A percentile compares a stretch with the other conserved stretches of the same genome.
Conservation (phyloP, 2,888 invertebrate genomes). For the Himalopsyche kuldschensis region DNA sequence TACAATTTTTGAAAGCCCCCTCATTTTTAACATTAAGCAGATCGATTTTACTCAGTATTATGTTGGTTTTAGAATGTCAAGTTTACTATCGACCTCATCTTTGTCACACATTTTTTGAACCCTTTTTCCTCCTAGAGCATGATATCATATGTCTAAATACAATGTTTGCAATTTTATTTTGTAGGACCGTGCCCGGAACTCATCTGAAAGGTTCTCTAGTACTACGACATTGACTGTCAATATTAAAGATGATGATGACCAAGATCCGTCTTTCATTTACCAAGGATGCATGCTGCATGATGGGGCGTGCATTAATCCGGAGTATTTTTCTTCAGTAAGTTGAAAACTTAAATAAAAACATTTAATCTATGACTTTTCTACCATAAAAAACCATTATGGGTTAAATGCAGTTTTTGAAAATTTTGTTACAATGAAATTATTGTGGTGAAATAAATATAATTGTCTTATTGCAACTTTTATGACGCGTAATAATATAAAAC, state of each 20-base stretch:
- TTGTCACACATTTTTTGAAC: not conserved
- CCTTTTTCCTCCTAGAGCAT: not conserved
- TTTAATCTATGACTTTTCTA: no score
- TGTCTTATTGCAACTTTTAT: not conserved
- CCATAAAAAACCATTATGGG: no score
- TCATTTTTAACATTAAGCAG: no score
- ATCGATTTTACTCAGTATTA: no score
- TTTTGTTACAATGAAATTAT: no score
- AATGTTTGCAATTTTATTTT: not conserved
- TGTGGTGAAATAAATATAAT: no score
- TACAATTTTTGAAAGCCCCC: no score
- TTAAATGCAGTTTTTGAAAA: no score
- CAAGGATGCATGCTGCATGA: conserved; percentile 81
- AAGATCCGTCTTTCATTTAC: conserved; percentile 89
- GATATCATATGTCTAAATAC: not conserved
- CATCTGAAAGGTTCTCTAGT: conserved; percentile 74
- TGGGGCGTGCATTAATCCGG: conserved; percentile 84
- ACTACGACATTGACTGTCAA: conserved; percentile 85
- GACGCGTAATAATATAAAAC: not conserved
- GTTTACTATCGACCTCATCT: no score
- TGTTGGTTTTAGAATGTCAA: no score
- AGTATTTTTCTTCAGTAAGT: conserved; percentile 80
- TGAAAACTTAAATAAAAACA: not conserved
- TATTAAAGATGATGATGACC: conserved; percentile 86
- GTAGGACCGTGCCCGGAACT: conserved; percentile 84